phyloP scores from a whole-genome alignment of 2,113 vertebrate species.

The Nettapus auritus region DNA sequence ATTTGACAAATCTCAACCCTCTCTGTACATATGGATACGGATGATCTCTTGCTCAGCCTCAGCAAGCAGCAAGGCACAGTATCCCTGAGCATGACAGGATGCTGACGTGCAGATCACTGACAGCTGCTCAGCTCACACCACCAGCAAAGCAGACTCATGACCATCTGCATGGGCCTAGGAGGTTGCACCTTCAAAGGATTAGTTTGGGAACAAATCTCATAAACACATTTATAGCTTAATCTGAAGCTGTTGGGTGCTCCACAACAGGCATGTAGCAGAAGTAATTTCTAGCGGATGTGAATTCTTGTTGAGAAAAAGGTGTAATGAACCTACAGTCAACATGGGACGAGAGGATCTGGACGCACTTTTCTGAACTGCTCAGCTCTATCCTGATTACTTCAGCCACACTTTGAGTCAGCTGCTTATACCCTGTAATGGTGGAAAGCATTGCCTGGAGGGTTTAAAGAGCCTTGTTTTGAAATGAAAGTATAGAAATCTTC shows the following conservation, averaged over 20 bases:
- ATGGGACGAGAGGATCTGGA: background rate
- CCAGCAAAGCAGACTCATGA: background rate
- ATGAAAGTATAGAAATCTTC: background rate
- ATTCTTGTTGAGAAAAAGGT: background rate
- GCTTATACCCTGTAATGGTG: background rate
- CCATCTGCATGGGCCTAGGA: background rate
- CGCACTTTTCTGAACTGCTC: background rate
- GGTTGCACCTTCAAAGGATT: background rate
- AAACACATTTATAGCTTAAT: background rate
- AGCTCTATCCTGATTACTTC: background rate
- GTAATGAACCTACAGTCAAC: background rate
- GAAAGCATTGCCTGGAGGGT: background rate
- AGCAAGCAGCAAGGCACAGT: background rate
- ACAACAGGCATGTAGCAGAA: background rate
- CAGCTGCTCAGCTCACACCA: background rate
- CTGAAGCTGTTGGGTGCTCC: background rate
- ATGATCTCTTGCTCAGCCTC: background rate
- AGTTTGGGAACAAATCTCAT: background rate
- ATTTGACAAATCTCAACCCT: background rate
- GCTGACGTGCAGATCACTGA: background rate
- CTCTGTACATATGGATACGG: background rate
- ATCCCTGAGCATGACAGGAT: accelerated
- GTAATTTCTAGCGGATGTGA: background rate
- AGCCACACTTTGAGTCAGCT: background rate
- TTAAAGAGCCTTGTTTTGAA: background rate